Percentiles rank a stretch among this genome's conserved stretches.
These are phyloP conservation scores for Cairina moschata DNA, from an alignment of 2,113 vertebrate genomes.

Conservation along the genomic window DNA sequence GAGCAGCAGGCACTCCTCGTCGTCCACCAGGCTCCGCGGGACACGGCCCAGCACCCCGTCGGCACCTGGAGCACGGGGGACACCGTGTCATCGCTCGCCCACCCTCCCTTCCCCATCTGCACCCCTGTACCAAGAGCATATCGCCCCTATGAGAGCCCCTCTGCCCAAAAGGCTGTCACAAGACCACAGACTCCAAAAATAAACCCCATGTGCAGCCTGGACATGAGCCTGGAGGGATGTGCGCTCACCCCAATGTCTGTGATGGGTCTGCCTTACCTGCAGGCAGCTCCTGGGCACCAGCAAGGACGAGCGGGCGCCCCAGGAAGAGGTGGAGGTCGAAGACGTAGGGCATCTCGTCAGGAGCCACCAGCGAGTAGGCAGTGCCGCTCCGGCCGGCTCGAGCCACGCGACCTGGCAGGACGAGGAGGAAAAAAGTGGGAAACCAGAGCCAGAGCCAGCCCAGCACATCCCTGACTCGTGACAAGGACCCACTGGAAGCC, in stretches of 20 bases:
- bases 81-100: fast-evolving
- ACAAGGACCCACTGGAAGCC: too few species aligned
- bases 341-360: constrained; percentile 89
- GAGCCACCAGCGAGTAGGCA: constrained; percentile 89
- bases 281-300: constrained; percentile 64
- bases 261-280: constrained; percentile 70
- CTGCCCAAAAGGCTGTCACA: fast-evolving
- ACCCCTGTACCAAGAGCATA: fast-evolving
- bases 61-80: background rate
- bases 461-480: too few species aligned
- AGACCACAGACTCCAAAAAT: background rate
- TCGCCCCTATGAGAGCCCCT: fast-evolving
- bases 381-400: constrained; percentile 90
- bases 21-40: constrained; percentile 91
- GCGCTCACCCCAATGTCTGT: fast-evolving
- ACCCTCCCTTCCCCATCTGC: background rate
- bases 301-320: constrained; percentile 82
- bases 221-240: background rate
- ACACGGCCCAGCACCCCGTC: constrained; percentile 88
- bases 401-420: constrained; percentile 88
- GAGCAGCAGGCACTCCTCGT: constrained; percentile 84
- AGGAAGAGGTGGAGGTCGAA: constrained; percentile 95
- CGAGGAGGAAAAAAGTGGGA: background rate
- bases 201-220: fast-evolving
- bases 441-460: background rate